A percentile compares a stretch with the other conserved stretches of the same genome.
Evolutionary conservation across 1,140 invertebrate species (phyloP).

Genomic region (Drosophila nebulosa): DNA sequence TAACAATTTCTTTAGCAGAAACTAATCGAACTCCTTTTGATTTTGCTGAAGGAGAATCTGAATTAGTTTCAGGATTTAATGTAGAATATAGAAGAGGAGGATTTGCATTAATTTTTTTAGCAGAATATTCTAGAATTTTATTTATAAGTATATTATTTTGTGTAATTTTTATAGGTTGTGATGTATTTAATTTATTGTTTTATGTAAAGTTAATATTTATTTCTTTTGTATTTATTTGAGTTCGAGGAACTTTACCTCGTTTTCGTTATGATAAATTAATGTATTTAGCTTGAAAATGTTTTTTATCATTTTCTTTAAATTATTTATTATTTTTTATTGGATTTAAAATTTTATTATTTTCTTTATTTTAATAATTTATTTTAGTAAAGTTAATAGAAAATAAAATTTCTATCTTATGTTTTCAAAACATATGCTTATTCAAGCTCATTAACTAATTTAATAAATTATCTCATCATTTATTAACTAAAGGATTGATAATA

Average conservation of each 20-base stretch:
- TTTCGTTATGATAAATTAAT: conserved; percentile 78
- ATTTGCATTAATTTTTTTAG: conserved; percentile 89
- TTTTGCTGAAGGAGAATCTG: conserved; percentile 88
- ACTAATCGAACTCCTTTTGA: conserved; percentile 89
- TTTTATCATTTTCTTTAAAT: conserved; percentile 71
- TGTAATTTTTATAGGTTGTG: conserved; percentile 85
- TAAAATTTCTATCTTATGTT: conserved; percentile 83
- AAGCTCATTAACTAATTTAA: conserved; percentile 66
- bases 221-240: conserved; percentile 82
- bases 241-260: conserved; percentile 44
- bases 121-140: conserved; percentile 82
- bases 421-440: conserved; percentile 86
- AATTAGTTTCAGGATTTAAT: conserved; percentile 90
- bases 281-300: conserved; percentile 78
- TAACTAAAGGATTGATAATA: conserved; percentile 81
- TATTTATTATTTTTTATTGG: conserved; percentile 49
- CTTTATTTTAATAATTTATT: conserved; percentile 57
- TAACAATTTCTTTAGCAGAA: conserved; percentile 85
- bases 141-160: conserved; percentile 81
- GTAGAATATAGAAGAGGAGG: conserved; percentile 83
- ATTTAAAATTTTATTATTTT: conserved; percentile 61
- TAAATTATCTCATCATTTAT: conserved; percentile 82
- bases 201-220: conserved; percentile 7
- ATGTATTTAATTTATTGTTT: conserved; percentile 84
- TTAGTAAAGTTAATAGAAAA: conserved; percentile 83